Evolutionary conservation across 2,888 invertebrate genomes (phyloP).

Genomic region (Lottia scabra): DNA sequence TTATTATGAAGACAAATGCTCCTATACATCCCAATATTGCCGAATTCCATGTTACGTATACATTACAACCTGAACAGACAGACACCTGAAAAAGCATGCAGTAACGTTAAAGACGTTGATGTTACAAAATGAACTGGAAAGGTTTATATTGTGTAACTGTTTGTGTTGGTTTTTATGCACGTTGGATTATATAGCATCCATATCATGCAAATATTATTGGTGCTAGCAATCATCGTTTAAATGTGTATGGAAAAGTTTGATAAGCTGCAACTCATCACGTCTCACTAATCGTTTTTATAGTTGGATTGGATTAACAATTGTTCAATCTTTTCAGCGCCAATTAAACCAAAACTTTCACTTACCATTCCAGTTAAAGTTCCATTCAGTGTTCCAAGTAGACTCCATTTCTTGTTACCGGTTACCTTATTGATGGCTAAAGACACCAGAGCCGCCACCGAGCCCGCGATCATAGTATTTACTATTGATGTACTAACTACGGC

Average conservation of each 20-base stretch:
- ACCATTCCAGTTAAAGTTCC: conserved; percentile 72
- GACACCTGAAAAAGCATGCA: not conserved
- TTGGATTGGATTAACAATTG: not conserved
- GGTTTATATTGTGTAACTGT: too few relatives aligned
- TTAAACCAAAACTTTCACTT: conserved; percentile 12
- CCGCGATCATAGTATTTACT: conserved; percentile 72
- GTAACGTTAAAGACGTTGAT: too few relatives aligned
- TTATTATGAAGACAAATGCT: not conserved
- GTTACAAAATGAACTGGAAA: too few relatives aligned
- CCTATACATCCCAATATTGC: not conserved
- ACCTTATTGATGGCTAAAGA: conserved; percentile 64
- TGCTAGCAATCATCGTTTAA: too few relatives aligned
- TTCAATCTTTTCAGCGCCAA: not conserved
- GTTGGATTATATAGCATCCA: too few relatives aligned
- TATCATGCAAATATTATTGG: too few relatives aligned
- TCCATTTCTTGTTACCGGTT: conserved; percentile 13
- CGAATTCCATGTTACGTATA: not conserved
- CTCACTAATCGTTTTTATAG: too few relatives aligned
- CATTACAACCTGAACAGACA: conserved; percentile 1
- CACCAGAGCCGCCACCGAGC: conserved; percentile 70
- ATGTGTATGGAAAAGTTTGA: too few relatives aligned
- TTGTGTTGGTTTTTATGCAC: too few relatives aligned
- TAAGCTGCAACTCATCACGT: too few relatives aligned
- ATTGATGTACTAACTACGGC: conserved; percentile 69
- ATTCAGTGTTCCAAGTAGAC: conserved; percentile 69